Conservation (phyloP, 2,797 vertebrate species). For the Serranus cabrilla region DNA sequence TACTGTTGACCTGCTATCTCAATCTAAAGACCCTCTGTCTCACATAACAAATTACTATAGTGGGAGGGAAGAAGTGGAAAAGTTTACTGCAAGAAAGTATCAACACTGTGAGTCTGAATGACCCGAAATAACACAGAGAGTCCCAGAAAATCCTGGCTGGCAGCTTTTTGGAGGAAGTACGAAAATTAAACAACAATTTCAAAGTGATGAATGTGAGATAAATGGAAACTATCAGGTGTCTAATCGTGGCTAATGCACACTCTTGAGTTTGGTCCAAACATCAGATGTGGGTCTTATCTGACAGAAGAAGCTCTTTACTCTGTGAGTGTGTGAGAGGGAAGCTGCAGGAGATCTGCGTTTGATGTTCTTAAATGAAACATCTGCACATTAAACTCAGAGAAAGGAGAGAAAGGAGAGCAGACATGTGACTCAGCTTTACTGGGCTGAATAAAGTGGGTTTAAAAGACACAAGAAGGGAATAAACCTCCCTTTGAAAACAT, state of each 20-base stretch:
- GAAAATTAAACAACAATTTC: not conserved
- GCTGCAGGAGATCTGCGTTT: constrained; percentile 34
- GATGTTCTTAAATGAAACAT: constrained; percentile 70
- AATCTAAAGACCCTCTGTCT: too few relatives aligned
- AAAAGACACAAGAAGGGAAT: constrained; percentile 49
- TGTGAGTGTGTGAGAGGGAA: constrained; percentile 30
- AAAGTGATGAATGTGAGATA: constrained; percentile 12
- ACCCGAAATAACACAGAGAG: not conserved
- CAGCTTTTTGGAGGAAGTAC: constrained; percentile 3
- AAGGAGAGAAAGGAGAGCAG: constrained; percentile 15
- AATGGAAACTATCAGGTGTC: constrained; percentile 18
- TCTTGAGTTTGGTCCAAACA: constrained; percentile 41
- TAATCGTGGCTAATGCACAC: constrained; percentile 33
- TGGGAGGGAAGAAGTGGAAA: too few relatives aligned
- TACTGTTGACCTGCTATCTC: too few relatives aligned
- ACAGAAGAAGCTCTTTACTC: constrained; percentile 2
- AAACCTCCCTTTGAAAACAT: constrained; percentile 66
- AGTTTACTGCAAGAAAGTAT: too few relatives aligned
- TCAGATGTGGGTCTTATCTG: constrained; percentile 50
- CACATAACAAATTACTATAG: too few relatives aligned
- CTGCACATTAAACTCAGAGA: constrained; percentile 42
- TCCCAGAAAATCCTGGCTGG: constrained; percentile 25
- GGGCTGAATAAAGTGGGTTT: constrained; percentile 54
- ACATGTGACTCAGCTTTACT: constrained; percentile 65
- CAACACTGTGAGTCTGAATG: too few relatives aligned